Percentiles rank a stretch among this genome's conserved stretches.
These are phyloP conservation scores for Hemibagrus guttatus DNA, from an alignment of 2,797 vertebrate genomes.

Conservation along the genomic window DNA sequence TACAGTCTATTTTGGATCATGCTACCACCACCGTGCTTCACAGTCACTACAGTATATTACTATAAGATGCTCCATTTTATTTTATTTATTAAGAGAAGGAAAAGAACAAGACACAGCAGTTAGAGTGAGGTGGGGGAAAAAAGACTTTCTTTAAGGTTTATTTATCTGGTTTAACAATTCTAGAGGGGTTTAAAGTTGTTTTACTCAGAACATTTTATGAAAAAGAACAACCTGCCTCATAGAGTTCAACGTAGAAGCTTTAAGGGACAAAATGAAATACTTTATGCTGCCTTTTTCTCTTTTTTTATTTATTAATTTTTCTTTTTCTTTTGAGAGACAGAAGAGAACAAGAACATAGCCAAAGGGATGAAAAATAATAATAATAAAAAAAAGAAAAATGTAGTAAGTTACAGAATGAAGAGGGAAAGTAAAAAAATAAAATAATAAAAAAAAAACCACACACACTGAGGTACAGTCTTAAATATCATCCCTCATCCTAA, in stretches of 20 bases:
- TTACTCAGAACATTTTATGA: not conserved
- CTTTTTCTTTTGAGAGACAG: not conserved
- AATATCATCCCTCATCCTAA: conserved; percentile 9
- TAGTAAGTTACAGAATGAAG: not conserved
- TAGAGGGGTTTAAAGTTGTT: not conserved
- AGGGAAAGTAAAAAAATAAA: not conserved
- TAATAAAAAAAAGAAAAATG: conserved; percentile 6
- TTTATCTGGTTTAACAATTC: not conserved
- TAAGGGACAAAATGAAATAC: not conserved
- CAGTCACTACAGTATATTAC: not conserved
- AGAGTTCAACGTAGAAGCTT: not conserved
- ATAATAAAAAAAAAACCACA: not conserved
- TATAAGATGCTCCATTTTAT: too few relatives aligned
- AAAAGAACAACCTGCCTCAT: not conserved
- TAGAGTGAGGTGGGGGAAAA: not conserved
- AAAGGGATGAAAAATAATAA: not conserved
- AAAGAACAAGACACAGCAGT: not conserved
- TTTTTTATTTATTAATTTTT: too few relatives aligned
- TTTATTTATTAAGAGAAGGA: not conserved
- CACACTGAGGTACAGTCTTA: not conserved
- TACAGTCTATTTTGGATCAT: not conserved
- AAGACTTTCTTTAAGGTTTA: not conserved
- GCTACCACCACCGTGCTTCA: not conserved
- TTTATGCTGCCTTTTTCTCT: not conserved
- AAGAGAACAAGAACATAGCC: conserved; percentile 8